These are phyloP conservation scores for Cremastinae sp. DNA, from an alignment of 2,888 invertebrate species.

Conservation along the genomic window DNA sequence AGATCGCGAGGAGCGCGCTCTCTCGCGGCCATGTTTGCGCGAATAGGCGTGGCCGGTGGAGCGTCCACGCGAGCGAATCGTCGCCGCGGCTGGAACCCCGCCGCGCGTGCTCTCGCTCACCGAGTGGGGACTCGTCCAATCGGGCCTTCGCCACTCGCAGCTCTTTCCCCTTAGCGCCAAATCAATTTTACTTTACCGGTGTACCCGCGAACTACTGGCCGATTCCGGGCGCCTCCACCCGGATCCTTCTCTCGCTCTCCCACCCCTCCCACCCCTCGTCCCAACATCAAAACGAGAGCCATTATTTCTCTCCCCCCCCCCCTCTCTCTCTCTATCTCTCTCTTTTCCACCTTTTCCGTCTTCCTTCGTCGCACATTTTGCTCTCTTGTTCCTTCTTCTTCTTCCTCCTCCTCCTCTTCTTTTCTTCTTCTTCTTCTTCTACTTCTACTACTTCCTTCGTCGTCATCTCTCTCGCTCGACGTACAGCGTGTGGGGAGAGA, in stretches of 20 bases:
- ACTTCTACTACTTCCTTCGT: no score
- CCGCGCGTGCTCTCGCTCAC: constrained; percentile 6
- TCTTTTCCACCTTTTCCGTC: background rate
- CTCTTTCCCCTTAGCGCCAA: constrained; percentile 51
- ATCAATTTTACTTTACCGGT: constrained; percentile 51
- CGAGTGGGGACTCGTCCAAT: constrained; percentile 52
- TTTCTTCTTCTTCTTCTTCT: constrained; percentile 21
- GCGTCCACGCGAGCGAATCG: constrained; percentile 74
- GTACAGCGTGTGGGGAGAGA: background rate
- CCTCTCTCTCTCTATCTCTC: constrained; percentile 39
- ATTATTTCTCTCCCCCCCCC: constrained; percentile 22
- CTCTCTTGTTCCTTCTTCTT: constrained; percentile 33
- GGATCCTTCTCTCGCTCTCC: constrained; percentile 49
- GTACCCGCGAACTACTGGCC: constrained; percentile 41
- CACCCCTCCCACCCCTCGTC: constrained; percentile 26
- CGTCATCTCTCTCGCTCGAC: constrained; percentile 1
- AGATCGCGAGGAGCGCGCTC: constrained; percentile 62
- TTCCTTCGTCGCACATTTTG: constrained; percentile 5
- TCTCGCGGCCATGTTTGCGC: constrained; percentile 80
- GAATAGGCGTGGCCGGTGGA: constrained; percentile 77
- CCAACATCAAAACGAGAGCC: constrained; percentile 44
- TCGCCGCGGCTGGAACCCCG: constrained; percentile 70
- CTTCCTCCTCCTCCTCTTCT: constrained; percentile 51
- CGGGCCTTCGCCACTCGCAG: constrained; percentile 10
- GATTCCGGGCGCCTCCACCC: constrained; percentile 42